Evolutionary conservation across 2,888 invertebrate species (phyloP), one percentile per base, ranked within the genome.

Genomic region (Euphydryas editha): DNA sequence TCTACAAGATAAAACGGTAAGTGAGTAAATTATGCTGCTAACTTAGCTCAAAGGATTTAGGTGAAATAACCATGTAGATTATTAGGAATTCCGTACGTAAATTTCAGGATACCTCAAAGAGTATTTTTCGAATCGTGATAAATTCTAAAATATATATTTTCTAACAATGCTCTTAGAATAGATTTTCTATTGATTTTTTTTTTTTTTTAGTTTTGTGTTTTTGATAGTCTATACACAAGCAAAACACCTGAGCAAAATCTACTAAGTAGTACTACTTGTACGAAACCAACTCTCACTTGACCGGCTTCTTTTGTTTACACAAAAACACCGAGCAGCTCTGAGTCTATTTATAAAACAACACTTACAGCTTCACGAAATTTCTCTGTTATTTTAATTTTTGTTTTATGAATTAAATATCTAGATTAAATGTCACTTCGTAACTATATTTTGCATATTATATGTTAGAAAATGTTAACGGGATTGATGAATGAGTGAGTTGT

Each of bases 1-100:
- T 72, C 92, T 96, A 58, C 95, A 95, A 82, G 96, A 96, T 87
- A 96, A 96, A 90, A 96, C 95, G 87, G 96, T 96, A 80, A 94
- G 95, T 71, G 37, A 15, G 24, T 44, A 59, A 30, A 20, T 24
- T 11, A 55, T 56, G n/a, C 10, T 10, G 13, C 11, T n/a, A 15
- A 10, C 6, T 36, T 54, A 30, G 24, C 30, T 20, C 13, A 30
- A 15, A 17, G n/a, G 49, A 18, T 20, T 37, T 49, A 13, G 39
- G 44, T 7, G n/a, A 60, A 37, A 49, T 15, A 54, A 13, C 49
- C 49, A 21, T 51, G 39, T 13, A 49, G 15, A 24, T 17, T 24
- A 18, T 39, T 51, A 17, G 20, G 49, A 36, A 49, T 51, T 37
- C 49, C 4, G 8, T 4, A 30, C 1, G 24, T 36, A 39, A 60